Evolutionary conservation across 1,140 invertebrate species (phyloP), one percentile per base, ranked within the genome.

Genomic region (Chionoecetes opilio): DNA sequence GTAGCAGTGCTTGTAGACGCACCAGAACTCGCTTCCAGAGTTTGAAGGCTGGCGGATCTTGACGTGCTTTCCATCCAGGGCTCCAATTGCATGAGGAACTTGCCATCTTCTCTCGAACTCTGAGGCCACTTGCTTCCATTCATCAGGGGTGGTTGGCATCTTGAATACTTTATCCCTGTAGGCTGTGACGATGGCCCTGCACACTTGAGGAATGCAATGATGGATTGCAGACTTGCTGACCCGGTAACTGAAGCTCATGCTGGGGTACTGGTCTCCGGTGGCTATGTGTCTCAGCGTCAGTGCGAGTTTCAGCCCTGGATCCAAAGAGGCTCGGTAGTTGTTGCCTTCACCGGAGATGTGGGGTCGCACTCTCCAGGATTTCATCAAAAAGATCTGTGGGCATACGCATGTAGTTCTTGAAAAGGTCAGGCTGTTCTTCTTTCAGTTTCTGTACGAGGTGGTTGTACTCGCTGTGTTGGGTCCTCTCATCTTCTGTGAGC

Each of bases 51-150:
- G 41, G 26, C 46, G 11, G 35, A 90, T 37, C 9, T 31, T 46
- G 41, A 91, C 31, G 41, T 46, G 89, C 89, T 91, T 91, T 2
- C 89, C 89, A 91, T 91, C 89, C 3, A 91, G 37, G 41, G 0
- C 26, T 17, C 46, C 89, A 29, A 41, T 46, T 0, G 89, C 37
- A 91, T 91, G 89, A 6, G 89, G 89, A 32, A 91, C 8, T 0
- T 63, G 37, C 41, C 41, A 53, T 41, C 89, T 63, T 3, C 29
- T 91, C 41, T 91, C 46, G 46, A 46, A 91, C n/a, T 91, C 26
- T 41, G 8, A 29, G 21, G 38, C 89, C 37, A 91, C 21, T 2
- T 38, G 35, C n/a, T 91, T 38, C 38, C 37, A 91, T 17, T 91
- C 89, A 91, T n/a, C 37, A 91, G 0, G 89, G 2, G 89, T 29